Base-by-base conservation (phyloP, 1,140 invertebrate genomes). In the Riptortus pedestris region DNA sequence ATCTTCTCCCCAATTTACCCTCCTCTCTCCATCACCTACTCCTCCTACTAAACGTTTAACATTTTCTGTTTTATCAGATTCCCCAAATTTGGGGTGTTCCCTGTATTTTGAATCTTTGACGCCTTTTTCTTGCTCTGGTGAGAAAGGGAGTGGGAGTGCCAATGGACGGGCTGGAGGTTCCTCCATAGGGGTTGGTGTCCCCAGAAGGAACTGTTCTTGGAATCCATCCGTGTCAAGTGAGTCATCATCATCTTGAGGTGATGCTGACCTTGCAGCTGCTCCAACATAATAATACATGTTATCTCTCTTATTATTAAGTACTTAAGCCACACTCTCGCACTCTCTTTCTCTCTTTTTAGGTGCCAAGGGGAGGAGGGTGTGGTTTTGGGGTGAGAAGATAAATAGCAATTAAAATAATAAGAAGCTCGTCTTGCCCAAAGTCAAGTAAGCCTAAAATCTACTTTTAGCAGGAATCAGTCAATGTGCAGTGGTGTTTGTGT, bases 181-280 rank as follows among this genome's bases (percentile, higher is more conserved):
- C 28, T 59, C 57, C 16, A 31, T 33, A 4, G 65, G 67, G 27
- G 67, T 67, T 14, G 75, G 75, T 18, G 75, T 77, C 70, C 77
- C 76, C 65, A 76, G 66, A 22, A 75, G 69, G 63, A 72, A 76
- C 60, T 74, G 72, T 65, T 76, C 74, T 71, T 77, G 74, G 69
- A 78, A 78, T 65, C 76, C 77, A 68, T 78, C 77, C 38, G 76
- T 76, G 69, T 79, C 77, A 73, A 78, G 69, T 27, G 77, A 78
- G 66, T 78, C 77, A 70, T 78, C 77, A 66, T 72, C 71, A 68
- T 78, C 77, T 71, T 78, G 76, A 62, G 76, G 74, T 52, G 77
- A 78, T 60, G 75, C 75, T 67, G 72, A 74, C 27, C 27, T 62
- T 60, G 74, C 60, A 67, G 69, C 69, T 70, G 67, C 62, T 66